These are phyloP conservation scores for Himalopsyche tibetana DNA, from an alignment of 2,888 invertebrate species.

Conservation along the genomic window DNA sequence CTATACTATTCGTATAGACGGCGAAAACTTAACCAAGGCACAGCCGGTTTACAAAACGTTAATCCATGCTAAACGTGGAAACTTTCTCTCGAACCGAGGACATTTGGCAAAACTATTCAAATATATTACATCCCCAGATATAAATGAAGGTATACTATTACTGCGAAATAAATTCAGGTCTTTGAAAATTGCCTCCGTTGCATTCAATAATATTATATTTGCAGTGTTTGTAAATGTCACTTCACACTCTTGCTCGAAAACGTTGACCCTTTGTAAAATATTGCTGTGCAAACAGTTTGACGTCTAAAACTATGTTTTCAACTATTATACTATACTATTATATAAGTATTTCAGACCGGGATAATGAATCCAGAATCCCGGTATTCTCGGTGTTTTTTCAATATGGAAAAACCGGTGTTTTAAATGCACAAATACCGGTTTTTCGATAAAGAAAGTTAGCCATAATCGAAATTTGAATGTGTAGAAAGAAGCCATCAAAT, in stretches of 20 bases:
- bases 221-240: slow-evolving; percentile 34
- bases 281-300: background rate
- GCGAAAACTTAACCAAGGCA: slow-evolving; percentile 5
- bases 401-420: no score
- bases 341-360: no score
- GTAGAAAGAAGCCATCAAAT: no score
- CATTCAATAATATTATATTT: slow-evolving; percentile 34
- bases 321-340: no score
- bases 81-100: background rate
- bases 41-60: slow-evolving; percentile 1
- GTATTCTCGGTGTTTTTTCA: no score
- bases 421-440: no score
- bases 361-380: no score
- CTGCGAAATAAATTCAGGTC: slow-evolving; percentile 8
- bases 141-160: background rate
- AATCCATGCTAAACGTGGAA: slow-evolving; percentile 13
- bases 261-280: background rate
- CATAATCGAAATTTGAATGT: no score
- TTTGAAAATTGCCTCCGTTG: background rate
- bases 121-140: slow-evolving; percentile 1
- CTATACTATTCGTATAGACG: background rate
- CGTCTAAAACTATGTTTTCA: background rate
- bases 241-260: slow-evolving; percentile 19
- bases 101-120: slow-evolving; percentile 34
- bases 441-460: no score